phyloP scores from a whole-genome alignment of 2,797 vertebrate genomes.

The Gadopsis bispinosus region DNA sequence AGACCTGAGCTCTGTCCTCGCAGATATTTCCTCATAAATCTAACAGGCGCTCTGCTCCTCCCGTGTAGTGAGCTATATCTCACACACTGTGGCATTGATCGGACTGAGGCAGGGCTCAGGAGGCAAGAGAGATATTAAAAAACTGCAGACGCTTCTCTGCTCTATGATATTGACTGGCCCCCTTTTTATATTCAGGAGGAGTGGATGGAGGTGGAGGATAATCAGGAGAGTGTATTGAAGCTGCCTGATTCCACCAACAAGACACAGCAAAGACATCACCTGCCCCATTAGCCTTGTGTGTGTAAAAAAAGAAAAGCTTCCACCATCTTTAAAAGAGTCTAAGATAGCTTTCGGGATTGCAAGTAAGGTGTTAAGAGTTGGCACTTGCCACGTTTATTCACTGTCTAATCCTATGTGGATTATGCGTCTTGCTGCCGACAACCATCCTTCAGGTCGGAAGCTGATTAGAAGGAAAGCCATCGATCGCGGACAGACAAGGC shows the following conservation, averaged over 20 bases:
- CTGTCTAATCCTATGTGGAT: conserved; percentile 64
- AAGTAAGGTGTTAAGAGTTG: conserved; percentile 28
- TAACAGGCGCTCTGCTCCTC: conserved; percentile 55
- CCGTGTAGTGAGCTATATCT: conserved; percentile 72
- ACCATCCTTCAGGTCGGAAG: conserved; percentile 48
- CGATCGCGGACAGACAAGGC: conserved; percentile 52
- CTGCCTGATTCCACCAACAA: conserved; percentile 43
- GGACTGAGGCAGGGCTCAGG: conserved; percentile 69
- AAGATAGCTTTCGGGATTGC: conserved; percentile 2
- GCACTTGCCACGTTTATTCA: conserved; percentile 45
- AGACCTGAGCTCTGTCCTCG: conserved; percentile 61
- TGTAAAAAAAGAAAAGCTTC: conserved; percentile 24
- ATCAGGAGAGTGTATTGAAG: conserved; percentile 70
- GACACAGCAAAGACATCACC: conserved; percentile 48
- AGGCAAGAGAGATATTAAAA: conserved; percentile 79
- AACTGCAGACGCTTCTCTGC: conserved; percentile 69
- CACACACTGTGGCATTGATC: conserved; percentile 82
- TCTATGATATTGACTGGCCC: conserved; percentile 74
- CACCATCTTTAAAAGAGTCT: conserved; percentile 11
- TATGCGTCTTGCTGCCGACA: conserved; percentile 39
- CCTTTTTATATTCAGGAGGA: conserved; percentile 74
- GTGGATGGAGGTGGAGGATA: conserved; percentile 56
- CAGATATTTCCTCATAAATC: conserved; percentile 75
- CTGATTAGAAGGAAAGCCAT: conserved; percentile 78
- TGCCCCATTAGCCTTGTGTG: conserved; percentile 33